A percentile compares a stretch with the other conserved stretches of the same genome.
Conservation (phyloP, 2,797 vertebrate species). For the Poeciliopsis turneri region DNA sequence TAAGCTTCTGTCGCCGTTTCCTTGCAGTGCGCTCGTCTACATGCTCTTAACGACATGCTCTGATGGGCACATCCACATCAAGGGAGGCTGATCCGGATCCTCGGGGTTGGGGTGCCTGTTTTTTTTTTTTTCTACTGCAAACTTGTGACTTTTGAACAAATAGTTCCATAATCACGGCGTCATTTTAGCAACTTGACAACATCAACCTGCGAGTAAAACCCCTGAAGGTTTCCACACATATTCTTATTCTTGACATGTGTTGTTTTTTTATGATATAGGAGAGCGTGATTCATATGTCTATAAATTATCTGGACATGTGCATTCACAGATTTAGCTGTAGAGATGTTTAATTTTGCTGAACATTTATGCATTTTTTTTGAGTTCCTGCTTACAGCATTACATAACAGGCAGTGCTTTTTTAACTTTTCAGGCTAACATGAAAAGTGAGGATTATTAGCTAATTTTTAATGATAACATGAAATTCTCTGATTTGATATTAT, state of each 20-base stretch:
- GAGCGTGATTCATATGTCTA: background rate
- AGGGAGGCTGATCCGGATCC: background rate
- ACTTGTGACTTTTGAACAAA: slow-evolving; percentile 1
- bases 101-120: background rate
- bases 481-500: background rate
- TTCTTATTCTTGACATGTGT: background rate
- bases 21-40: background rate
- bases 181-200: background rate
- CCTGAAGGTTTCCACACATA: too few relatives aligned
- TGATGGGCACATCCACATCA: background rate
- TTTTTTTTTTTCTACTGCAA: background rate
- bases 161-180: background rate
- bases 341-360: background rate
- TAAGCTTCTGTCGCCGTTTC: background rate
- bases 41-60: background rate
- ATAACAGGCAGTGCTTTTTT: background rate
- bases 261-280: background rate
- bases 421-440: background rate
- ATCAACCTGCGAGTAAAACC: background rate
- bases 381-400: background rate
- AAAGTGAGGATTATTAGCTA: background rate
- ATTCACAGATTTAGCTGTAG: background rate
- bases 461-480: background rate
- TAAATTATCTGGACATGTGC: background rate
- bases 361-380: background rate